Conservation (phyloP, 2,888 invertebrate genomes). For the Melinaea menophilus region DNA sequence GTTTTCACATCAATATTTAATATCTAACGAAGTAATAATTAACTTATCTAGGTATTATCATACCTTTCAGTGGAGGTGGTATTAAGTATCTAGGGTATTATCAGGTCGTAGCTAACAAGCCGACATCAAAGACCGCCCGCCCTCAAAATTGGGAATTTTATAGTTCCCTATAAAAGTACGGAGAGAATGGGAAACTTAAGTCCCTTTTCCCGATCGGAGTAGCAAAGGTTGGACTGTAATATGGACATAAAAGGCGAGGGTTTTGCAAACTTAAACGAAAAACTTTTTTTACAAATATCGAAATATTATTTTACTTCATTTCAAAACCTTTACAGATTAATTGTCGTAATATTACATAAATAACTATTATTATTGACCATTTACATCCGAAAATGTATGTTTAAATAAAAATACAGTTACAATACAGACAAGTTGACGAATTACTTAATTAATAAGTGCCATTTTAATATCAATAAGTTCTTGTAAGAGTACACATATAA, state of each 20-base stretch:
- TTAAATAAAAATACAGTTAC: no score
- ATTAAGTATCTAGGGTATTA: slow-evolving; percentile 10
- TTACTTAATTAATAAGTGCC: no score
- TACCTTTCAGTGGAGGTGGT: not conserved
- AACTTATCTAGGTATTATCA: not conserved
- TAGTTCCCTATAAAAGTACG: slow-evolving; percentile 43
- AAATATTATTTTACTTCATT: slow-evolving; percentile 43
- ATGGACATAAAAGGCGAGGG: slow-evolving; percentile 54
- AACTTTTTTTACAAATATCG: slow-evolving; percentile 58
- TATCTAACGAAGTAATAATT: no score
- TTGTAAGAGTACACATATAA: slow-evolving; percentile 1
- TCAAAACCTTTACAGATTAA: slow-evolving; percentile 39
- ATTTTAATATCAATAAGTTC: not conserved
- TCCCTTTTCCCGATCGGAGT: slow-evolving; percentile 41
- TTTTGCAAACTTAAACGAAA: slow-evolving; percentile 54
- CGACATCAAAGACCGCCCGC: slow-evolving; percentile 35
- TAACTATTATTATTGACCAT: no score
- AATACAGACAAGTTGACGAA: no score
- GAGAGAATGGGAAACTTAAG: slow-evolving; percentile 34
- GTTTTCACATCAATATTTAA: no score
- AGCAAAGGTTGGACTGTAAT: slow-evolving; percentile 57
- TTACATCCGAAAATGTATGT: no score
- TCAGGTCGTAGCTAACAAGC: slow-evolving; percentile 27
- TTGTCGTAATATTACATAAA: slow-evolving; percentile 6
- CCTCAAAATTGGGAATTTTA: slow-evolving; percentile 51